A percentile compares a stretch with the other conserved stretches of the same genome.
Evolutionary conservation across 2,888 invertebrate genomes (phyloP).

Genomic region (Agriopis leucophaearia): DNA sequence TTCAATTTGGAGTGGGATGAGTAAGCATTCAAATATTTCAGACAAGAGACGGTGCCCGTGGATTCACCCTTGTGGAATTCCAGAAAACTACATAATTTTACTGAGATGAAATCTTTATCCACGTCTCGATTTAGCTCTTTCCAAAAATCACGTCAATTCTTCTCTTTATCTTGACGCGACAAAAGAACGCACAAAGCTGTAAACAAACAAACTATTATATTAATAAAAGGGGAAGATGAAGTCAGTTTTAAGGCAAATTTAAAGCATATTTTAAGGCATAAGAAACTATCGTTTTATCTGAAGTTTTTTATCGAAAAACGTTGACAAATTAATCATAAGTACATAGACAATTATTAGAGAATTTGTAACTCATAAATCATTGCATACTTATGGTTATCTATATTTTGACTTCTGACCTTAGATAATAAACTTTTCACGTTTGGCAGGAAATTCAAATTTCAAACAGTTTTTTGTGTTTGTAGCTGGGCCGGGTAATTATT

Average conservation of each 20-base stretch:
- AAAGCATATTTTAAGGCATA: too few species aligned
- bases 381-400: not conserved
- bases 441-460: too few species aligned
- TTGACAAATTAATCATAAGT: slow-evolving; percentile 1
- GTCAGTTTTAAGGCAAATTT: too few species aligned
- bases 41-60: not conserved
- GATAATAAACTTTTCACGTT: not conserved
- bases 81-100: not conserved
- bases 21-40: slow-evolving; percentile 18
- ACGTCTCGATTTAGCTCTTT: not conserved
- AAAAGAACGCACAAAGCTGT: not conserved
- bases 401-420: not conserved
- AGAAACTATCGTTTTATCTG: too few species aligned
- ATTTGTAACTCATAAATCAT: slow-evolving; percentile 1
- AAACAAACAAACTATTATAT: not conserved
- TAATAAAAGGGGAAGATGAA: not conserved
- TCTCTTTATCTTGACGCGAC: not conserved
- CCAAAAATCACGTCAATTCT: not conserved
- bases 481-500: too few species aligned
- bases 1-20: slow-evolving; percentile 19
- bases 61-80: too few species aligned
- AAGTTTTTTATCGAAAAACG: not conserved
- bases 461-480: too few species aligned
- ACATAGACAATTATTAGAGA: not conserved
- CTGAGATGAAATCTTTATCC: not conserved